Evolutionary conservation across 2,113 vertebrate genomes (phyloP), one percentile per base, ranked within the genome.

Genomic region (Corythaeola cristata): DNA sequence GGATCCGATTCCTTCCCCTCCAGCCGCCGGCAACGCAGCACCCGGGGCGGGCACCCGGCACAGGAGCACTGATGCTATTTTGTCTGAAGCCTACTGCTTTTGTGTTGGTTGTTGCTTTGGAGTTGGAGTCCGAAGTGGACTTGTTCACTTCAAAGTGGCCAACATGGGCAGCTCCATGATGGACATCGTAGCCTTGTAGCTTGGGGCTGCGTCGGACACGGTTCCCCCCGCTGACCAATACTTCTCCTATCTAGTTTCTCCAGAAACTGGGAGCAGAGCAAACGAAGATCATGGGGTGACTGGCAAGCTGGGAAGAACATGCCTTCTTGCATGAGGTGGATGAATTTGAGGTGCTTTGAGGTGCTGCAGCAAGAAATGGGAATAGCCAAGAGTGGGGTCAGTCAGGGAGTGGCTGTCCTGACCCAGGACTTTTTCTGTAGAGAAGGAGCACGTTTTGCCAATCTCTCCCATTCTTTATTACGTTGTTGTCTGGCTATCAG

Each of bases 211-310:
- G 2, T 3, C 58, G 69, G 69, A 15, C 11, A 0, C 2, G 3
- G 41, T 11, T 66, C 4, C 5, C n/a, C 22, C 15, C 30, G 2
- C 6, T 5, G 21, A 26, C 14, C 1, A 2, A 17, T 12, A 5
- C 27, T 19, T 4, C 6, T 67, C 19, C 37, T 8, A 0, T 13
- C 72, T 35, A 63, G 5, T 58, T 74, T 49, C 63, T 85, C 35
- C 33, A 11, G 78, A 52, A 88, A 68, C 9, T 37, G 49, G 33
- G 41, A 55, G 55, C 16, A 56, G 37, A 53, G 27, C 76, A 33
- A 50, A 22, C 5, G 33, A 49, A 88, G 26, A 17, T 79, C n/a
- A 22, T 12, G 7, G 91, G 4, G 28, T 35, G 32, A 33, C 24
- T 50, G 50, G 18, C 32, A 62, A 32, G 23, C 26, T 56, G 64